A percentile compares a stretch with the other conserved stretches of the same genome.
These are phyloP conservation scores for Nothoprocta perdicaria DNA, from an alignment of 2,113 vertebrate genomes.

Conservation along the genomic window DNA sequence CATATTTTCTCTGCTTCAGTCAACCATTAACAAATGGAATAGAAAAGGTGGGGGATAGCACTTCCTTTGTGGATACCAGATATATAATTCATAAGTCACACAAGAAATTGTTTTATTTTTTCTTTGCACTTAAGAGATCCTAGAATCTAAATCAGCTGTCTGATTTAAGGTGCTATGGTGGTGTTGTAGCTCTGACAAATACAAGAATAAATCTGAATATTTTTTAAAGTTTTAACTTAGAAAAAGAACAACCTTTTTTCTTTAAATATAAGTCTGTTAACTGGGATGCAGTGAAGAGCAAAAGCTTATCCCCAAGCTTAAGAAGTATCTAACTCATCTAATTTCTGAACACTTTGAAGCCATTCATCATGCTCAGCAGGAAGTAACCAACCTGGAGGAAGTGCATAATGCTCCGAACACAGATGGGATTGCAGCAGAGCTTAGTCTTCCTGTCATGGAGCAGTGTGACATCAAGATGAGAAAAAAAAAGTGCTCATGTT, in stretches of 20 bases:
- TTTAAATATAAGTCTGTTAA: background rate
- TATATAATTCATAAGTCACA: background rate
- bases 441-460: background rate
- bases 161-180: background rate
- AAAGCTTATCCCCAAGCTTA: background rate
- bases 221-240: background rate
- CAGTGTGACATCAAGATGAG: background rate
- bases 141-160: background rate
- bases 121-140: background rate
- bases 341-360: conserved; percentile 6
- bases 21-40: background rate
- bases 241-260: background rate
- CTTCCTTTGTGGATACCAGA: background rate
- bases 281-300: background rate
- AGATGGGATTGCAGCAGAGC: background rate
- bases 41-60: background rate
- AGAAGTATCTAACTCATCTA: background rate
- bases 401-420: background rate
- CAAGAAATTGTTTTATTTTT: background rate
- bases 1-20: background rate
- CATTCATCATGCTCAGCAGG: background rate
- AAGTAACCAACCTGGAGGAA: background rate
- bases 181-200: background rate
- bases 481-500: background rate
- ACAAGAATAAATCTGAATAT: background rate